Conservation (phyloP, 2,113 vertebrate species). For the Motacilla alba region DNA sequence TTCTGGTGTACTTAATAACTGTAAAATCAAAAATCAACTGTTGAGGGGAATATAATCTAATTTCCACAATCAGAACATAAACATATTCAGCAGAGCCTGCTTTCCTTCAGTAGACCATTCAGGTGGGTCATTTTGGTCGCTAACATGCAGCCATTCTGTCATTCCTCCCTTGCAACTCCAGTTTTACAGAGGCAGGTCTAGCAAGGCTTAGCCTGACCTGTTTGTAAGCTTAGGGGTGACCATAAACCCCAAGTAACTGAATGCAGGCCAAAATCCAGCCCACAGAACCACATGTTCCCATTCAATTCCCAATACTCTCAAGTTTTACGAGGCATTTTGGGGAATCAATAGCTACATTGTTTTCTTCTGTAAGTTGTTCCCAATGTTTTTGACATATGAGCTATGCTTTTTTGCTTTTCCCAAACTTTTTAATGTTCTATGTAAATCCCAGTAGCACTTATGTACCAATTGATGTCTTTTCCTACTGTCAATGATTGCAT, state of each 20-base stretch:
- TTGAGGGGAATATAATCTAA: neutral
- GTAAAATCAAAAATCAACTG: neutral
- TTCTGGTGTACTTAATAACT: neutral
- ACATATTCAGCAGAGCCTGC: neutral
- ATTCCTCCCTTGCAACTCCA: neutral
- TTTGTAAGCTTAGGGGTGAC: neutral
- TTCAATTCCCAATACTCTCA: neutral
- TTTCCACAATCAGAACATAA: neutral
- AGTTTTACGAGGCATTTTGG: neutral
- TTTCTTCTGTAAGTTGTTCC: constrained; percentile 47
- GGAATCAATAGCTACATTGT: constrained; percentile 4
- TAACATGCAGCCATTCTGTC: neutral
- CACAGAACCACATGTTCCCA: neutral
- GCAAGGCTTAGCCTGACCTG: neutral
- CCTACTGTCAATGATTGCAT: neutral
- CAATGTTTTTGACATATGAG: constrained; percentile 47
- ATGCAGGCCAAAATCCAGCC: neutral
- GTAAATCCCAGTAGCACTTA: constrained; percentile 38
- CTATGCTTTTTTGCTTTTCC: neutral
- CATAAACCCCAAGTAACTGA: neutral
- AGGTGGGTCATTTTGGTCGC: neutral
- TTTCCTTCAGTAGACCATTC: neutral
- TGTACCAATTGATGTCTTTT: neutral
- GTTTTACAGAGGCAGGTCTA: neutral
- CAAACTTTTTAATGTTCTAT: neutral